A percentile compares a stretch with the other conserved stretches of the same genome.
These are phyloP conservation scores for Cenopis cana DNA, from an alignment of 2,888 invertebrate genomes.

Conservation along the genomic window DNA sequence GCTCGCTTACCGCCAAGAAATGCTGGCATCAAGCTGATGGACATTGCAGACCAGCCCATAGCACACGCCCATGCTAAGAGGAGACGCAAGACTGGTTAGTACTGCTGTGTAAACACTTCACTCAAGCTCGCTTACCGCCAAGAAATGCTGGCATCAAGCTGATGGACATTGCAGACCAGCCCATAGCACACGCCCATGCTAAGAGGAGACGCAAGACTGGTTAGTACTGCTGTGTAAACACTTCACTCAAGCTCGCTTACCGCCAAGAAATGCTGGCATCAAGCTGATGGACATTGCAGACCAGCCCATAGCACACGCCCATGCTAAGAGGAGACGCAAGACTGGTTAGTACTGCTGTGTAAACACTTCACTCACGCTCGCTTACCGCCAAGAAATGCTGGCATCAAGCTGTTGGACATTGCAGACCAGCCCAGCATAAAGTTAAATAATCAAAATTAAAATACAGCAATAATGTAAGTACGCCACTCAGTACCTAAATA, in stretches of 20 bases:
- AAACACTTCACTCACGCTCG: too few species aligned
- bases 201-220: slow-evolving; percentile 94
- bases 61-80: slow-evolving; percentile 90
- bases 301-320: slow-evolving; percentile 90
- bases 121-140: slow-evolving; percentile 89
- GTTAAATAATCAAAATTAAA: too few species aligned
- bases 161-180: slow-evolving; percentile 97
- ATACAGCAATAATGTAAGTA: too few species aligned
- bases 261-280: slow-evolving; percentile 95
- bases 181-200: slow-evolving; percentile 89
- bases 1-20: slow-evolving; percentile 91
- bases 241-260: slow-evolving; percentile 87
- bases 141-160: slow-evolving; percentile 97
- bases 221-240: too few species aligned
- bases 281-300: slow-evolving; percentile 97
- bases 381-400: too few species aligned
- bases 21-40: slow-evolving; percentile 96
- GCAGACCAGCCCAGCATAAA: slow-evolving; percentile 97
- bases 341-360: slow-evolving; percentile 88
- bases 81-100: slow-evolving; percentile 90
- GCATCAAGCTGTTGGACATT: slow-evolving; percentile 90
- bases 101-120: too few species aligned
- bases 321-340: slow-evolving; percentile 94
- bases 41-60: slow-evolving; percentile 97
- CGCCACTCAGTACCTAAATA: too few species aligned